Evolutionary conservation across 2,113 vertebrate genomes (phyloP), one percentile per base, ranked within the genome.

Genomic region (Seriola aureovittata): DNA sequence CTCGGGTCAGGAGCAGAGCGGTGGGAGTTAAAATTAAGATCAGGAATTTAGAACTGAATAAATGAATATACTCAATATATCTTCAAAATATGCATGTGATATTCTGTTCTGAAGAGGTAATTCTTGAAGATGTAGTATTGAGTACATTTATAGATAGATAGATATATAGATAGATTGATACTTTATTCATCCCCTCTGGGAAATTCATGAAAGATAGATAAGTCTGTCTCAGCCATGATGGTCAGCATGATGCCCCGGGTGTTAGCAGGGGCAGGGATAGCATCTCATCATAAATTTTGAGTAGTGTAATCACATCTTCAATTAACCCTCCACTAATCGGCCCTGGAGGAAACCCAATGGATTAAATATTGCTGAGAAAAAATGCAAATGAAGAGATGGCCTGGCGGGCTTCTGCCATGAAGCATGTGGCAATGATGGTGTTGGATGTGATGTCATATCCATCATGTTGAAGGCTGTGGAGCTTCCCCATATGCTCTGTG

Each of bases 311-410:
- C 83, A 65, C 38, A 23, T 71, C 82, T 89, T 86, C 90, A 91
- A 94, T 93, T 93, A 94, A 92, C 85, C 88, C 89, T 92, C 59
- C 72, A 0, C 78, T 86, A 91, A 91, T 90, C 50, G 72, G 75
- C 85, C 86, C 88, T 72, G 40, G 76, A 85, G 86, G 85, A 65
- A 77, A 75, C 70, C 25, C 87, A 90, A 91, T 87, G 88, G 88
- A 90, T 89, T 81, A 70, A 78, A 91, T 89, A 85, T 87, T 91
- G 89, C 89, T 92, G 89, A 90, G 86, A 75, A 86, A 86, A 85
- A 90, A 91, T 86, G 71, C 63, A 3, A 70, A 48, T 40, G 67
- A 71, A 72, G 29, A 80, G 48, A 13, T 6, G 52, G 62, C 73
- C 62, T 68, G 78, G 75, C 68, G 74, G 67, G 81, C 74, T 58